Base-by-base conservation (phyloP, 2,888 invertebrate genomes). In the Epirrhoe tristata region DNA sequence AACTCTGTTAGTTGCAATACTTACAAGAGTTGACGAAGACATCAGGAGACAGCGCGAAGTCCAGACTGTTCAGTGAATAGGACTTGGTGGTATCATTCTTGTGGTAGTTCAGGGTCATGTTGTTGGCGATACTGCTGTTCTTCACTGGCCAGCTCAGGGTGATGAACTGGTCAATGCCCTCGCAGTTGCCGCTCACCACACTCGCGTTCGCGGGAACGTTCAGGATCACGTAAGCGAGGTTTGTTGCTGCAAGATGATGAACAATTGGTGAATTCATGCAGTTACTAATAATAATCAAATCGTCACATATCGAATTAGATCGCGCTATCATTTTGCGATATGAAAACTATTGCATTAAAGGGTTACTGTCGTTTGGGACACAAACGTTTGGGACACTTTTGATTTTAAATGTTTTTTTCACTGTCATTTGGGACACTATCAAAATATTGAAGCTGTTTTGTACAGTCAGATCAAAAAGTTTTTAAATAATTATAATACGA, bases 21-120 rank as follows among this genome's bases (percentile, higher is more conserved):
- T 91, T 72, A 87, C 92, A 82, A 12, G 81, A 80, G 67, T 89
- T 89, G 31, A 84, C 78, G 71, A 95, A 94, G 46, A 89, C 82
- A 72, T 95, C 84, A 0, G 86, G 77, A 3, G 82, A 77, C 0
- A 93, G 78, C 0, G 81, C 74, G 67, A 91, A 71, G 74, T 91
- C 85, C 63, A 92, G 62, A 64, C 75, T 77, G 88, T 81, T 74
- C 78, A 87, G 65, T 77, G 75, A 68, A 82, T 89, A 79, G 83
- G 76, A 66, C 89, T 87, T 76, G 76, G 82, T 79, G 86, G 85
- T 78, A 75, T 79, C 71, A 81, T 91, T 80, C 87, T 75, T 75
- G 82, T 78, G 63, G 91, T 82, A 82, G 74, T 79, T 58, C 70
- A 89, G 72, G 51, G 84, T 77, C 78, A 89, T 69, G 79, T 75